Evolutionary conservation across 2,797 vertebrate species (phyloP).

Genomic region (Helarctos malayanus): DNA sequence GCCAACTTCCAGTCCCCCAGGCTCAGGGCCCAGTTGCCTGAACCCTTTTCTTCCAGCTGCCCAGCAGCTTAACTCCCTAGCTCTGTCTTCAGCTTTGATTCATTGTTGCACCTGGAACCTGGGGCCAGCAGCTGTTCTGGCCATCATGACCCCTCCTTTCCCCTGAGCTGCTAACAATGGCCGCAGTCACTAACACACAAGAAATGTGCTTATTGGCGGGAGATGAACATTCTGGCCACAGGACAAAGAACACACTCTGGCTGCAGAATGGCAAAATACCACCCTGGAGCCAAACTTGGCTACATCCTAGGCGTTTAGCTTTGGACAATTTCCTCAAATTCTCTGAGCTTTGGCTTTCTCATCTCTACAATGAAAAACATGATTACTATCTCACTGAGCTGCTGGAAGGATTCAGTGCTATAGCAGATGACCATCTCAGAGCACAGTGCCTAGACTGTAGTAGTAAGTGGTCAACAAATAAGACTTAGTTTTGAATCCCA

Average conservation of each 20-base stretch:
- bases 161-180: neutral
- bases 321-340: conserved; percentile 30
- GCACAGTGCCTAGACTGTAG: neutral
- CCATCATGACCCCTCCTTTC: neutral
- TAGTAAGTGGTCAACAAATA: conserved; percentile 1
- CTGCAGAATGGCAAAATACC: conserved; percentile 47
- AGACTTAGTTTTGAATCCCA: conserved; percentile 56
- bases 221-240: conserved; percentile 38
- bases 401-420: neutral
- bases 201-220: neutral
- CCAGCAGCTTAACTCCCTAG: neutral
- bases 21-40: neutral
- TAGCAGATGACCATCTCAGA: neutral
- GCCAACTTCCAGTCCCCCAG: neutral
- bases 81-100: conserved; percentile 39
- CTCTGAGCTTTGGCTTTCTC: conserved; percentile 40
- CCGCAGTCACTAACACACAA: conserved; percentile 2
- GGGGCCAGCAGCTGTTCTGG: neutral
- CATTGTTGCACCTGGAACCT: conserved; percentile 40
- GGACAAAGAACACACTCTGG: conserved; percentile 30
- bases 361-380: neutral
- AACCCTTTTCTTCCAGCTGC: neutral
- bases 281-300: conserved; percentile 46
- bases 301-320: conserved; percentile 33
- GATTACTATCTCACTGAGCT: neutral